These are phyloP conservation scores for Hyposoter didymator DNA, from an alignment of 2,888 invertebrate genomes.

Conservation along the genomic window DNA sequence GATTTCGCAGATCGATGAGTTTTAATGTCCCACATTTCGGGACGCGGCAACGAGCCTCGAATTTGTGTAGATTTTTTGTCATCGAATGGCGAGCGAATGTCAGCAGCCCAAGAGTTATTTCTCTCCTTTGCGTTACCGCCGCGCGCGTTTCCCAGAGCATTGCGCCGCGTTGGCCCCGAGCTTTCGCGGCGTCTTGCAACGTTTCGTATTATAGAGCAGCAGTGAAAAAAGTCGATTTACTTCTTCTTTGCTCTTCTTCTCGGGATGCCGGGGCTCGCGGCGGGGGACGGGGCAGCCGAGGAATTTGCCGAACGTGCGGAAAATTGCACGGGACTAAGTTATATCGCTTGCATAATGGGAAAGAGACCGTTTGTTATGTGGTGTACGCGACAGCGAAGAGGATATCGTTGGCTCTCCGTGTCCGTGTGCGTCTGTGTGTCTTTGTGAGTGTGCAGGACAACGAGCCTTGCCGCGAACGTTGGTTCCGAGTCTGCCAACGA, in stretches of 20 bases:
- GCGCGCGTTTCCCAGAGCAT: background rate
- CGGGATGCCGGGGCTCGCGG: background rate
- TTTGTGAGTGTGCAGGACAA: background rate
- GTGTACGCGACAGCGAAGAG: background rate
- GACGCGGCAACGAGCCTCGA: background rate
- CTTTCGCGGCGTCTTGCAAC: conserved; percentile 60
- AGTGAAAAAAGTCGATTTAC: conserved; percentile 71
- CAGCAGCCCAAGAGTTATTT: background rate
- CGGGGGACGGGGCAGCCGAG: conserved; percentile 22
- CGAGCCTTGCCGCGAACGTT: conserved; percentile 28
- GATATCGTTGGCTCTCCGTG: background rate
- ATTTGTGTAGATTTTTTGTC: conserved; percentile 1
- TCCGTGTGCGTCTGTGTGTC: background rate
- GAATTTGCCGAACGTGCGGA: conserved; percentile 72
- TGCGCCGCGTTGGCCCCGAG: conserved; percentile 2
- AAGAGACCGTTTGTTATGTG: conserved; percentile 53
- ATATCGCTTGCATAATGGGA: conserved; percentile 71
- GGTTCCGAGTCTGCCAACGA: conserved; percentile 33
- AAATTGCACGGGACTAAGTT: conserved; percentile 74
- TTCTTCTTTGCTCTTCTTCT: conserved; percentile 27
- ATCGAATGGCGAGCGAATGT: conserved; percentile 17
- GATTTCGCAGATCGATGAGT: too few relatives aligned
- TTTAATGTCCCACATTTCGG: background rate
- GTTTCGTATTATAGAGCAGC: conserved; percentile 24
- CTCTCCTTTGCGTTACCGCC: conserved; percentile 19